A percentile compares a stretch with the other conserved stretches of the same genome.
Conservation (phyloP, 2,113 vertebrate genomes). For the Naja naja region DNA sequence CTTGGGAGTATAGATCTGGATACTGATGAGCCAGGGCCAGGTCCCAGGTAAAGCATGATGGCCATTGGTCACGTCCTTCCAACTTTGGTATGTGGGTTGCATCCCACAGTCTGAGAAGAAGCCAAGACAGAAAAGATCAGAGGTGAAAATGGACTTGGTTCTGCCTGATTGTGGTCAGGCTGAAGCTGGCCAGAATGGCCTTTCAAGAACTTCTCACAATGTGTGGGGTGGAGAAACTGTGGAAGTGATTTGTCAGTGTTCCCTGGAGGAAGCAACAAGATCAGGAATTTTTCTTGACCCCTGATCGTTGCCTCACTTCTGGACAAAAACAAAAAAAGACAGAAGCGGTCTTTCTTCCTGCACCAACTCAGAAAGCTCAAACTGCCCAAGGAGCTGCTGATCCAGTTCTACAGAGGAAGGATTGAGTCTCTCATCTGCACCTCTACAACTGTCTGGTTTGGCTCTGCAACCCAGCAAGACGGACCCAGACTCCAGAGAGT, state of each 20-base stretch:
- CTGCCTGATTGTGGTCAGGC: not conserved
- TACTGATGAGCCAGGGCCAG: constrained; percentile 47
- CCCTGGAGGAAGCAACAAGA: not conserved
- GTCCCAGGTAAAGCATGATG: constrained; percentile 27
- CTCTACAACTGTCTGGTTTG: too few relatives aligned
- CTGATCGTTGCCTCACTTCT: not conserved
- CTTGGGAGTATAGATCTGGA: constrained; percentile 26
- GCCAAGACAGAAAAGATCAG: not conserved
- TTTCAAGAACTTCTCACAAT: not conserved
- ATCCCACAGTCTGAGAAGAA: constrained; percentile 22
- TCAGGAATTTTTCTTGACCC: not conserved
- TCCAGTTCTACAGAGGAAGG: too few relatives aligned
- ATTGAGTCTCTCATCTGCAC: too few relatives aligned
- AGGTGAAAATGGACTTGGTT: not conserved
- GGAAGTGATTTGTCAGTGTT: too few relatives aligned
- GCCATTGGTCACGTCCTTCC: not conserved
- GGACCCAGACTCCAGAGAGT: too few relatives aligned
- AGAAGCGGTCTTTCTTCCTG: not conserved
- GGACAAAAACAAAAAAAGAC: not conserved
- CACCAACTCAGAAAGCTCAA: too few relatives aligned
- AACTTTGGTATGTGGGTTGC: not conserved
- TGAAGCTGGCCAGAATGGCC: not conserved
- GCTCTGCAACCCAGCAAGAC: too few relatives aligned
- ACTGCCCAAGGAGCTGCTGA: too few relatives aligned
- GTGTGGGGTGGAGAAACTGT: not conserved